Evolutionary conservation across 2,113 vertebrate genomes (phyloP).

Genomic region (Naja naja): DNA sequence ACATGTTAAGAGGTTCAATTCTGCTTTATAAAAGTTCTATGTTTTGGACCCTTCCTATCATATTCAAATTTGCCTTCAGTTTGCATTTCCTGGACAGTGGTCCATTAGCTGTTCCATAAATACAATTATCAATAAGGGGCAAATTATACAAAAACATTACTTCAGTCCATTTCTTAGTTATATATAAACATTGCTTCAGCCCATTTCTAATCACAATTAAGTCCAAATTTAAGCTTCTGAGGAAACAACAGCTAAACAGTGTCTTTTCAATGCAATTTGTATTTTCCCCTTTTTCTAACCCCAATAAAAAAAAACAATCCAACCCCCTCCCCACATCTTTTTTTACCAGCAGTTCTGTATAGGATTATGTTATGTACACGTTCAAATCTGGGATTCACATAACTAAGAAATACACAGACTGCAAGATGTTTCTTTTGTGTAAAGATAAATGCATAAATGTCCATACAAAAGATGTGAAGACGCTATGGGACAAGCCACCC

Average conservation of each 20-base stretch:
- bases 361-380: not conserved
- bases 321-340: not conserved
- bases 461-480: not conserved
- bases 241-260: constrained; percentile 22
- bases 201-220: not conserved
- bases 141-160: not conserved
- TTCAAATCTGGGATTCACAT: not conserved
- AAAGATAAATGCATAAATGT: not conserved
- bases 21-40: not conserved
- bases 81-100: not conserved
- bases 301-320: constrained; percentile 25
- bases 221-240: constrained; percentile 19
- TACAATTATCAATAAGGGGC: not conserved
- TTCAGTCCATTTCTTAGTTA: constrained; percentile 15
- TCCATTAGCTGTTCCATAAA: constrained; percentile 18
- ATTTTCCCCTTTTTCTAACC: constrained; percentile 29
- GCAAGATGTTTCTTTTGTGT: not conserved
- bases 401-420: not conserved
- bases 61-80: not conserved
- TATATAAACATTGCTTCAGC: not conserved
- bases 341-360: constrained; percentile 26
- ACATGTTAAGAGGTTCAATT: not conserved
- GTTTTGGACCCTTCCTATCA: not conserved
- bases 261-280: constrained; percentile 44
- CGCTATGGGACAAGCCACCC: not conserved